These are phyloP conservation scores for Dermochelys coriacea DNA, from an alignment of 2,797 vertebrate genomes.

Conservation along the genomic window DNA sequence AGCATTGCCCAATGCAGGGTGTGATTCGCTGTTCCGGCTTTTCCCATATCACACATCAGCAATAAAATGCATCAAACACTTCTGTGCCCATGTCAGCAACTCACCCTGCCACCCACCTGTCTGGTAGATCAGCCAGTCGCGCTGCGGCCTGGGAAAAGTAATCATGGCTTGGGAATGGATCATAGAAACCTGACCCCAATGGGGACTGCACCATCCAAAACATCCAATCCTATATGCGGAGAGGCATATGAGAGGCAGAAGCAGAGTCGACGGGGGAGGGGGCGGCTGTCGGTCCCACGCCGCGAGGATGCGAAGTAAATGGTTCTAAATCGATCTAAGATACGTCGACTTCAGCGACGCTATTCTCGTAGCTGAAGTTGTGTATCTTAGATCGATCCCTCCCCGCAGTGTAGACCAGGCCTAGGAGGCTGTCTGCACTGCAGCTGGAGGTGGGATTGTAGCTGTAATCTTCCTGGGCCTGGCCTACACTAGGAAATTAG, in stretches of 20 bases:
- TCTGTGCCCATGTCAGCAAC: constrained; percentile 3
- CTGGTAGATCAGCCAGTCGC: background rate
- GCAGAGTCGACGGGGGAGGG: too few relatives aligned
- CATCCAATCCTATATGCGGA: fast-evolving
- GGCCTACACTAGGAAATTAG: background rate
- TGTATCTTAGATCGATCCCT: too few relatives aligned
- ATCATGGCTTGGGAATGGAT: background rate
- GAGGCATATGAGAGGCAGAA: too few relatives aligned
- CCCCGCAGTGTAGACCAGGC: too few relatives aligned
- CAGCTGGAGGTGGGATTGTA: background rate
- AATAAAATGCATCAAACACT: background rate
- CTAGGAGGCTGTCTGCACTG: background rate
- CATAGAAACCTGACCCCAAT: background rate
- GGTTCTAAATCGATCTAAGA: too few relatives aligned
- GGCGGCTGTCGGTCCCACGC: too few relatives aligned
- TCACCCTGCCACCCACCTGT: background rate
- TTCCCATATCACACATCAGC: background rate
- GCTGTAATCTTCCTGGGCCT: background rate
- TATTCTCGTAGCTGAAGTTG: too few relatives aligned
- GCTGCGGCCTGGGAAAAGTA: background rate
- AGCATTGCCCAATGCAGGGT: constrained; percentile 17
- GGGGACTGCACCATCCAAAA: background rate
- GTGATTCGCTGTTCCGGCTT: background rate
- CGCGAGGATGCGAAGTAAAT: too few relatives aligned
- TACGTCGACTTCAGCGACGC: too few relatives aligned